A percentile compares a stretch with the other conserved stretches of the same genome.
Evolutionary conservation across 2,113 vertebrate species (phyloP).

Genomic region (Oryzias javanicus): DNA sequence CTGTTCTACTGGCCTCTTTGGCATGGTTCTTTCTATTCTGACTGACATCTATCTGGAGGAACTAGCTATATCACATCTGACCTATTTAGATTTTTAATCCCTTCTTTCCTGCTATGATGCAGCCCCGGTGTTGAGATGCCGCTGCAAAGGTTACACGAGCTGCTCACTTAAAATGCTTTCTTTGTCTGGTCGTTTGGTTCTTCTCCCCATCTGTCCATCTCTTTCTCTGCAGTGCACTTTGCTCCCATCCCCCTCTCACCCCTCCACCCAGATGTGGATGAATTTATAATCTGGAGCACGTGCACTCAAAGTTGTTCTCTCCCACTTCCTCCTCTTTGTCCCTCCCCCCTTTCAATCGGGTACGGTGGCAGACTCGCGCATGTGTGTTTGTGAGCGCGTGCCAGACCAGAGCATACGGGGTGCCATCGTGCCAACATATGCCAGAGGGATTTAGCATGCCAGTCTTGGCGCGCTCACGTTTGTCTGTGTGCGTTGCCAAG

Average conservation of each 20-base stretch:
- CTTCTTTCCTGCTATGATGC: slow-evolving; percentile 9
- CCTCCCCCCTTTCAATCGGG: slow-evolving; percentile 44
- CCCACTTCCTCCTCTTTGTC: slow-evolving; percentile 23
- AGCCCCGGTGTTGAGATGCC: neutral
- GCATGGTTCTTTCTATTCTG: slow-evolving; percentile 48
- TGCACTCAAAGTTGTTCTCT: slow-evolving; percentile 66
- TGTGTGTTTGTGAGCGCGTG: slow-evolving; percentile 36
- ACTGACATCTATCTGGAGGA: slow-evolving; percentile 33
- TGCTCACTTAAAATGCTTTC: slow-evolving; percentile 28
- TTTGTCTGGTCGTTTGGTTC: slow-evolving; percentile 27
- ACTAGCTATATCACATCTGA: slow-evolving; percentile 29
- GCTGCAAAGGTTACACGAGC: slow-evolving; percentile 10
- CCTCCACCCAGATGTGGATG: slow-evolving; percentile 78
- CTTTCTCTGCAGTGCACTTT: slow-evolving; percentile 43
- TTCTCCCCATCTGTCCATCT: slow-evolving; percentile 46
- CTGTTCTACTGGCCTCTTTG: slow-evolving; percentile 62
- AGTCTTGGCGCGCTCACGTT: slow-evolving; percentile 49
- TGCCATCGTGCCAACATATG: slow-evolving; percentile 71
- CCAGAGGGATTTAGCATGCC: slow-evolving; percentile 74
- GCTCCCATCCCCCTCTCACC: slow-evolving; percentile 57
- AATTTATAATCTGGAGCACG: slow-evolving; percentile 76
- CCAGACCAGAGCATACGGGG: slow-evolving; percentile 71
- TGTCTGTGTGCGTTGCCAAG: slow-evolving; percentile 51
- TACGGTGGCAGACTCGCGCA: slow-evolving; percentile 58
- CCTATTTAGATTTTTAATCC: slow-evolving; percentile 28